These are phyloP conservation scores for Ophiodon elongatus DNA, from an alignment of 2,113 vertebrate genomes.

Conservation along the genomic window DNA sequence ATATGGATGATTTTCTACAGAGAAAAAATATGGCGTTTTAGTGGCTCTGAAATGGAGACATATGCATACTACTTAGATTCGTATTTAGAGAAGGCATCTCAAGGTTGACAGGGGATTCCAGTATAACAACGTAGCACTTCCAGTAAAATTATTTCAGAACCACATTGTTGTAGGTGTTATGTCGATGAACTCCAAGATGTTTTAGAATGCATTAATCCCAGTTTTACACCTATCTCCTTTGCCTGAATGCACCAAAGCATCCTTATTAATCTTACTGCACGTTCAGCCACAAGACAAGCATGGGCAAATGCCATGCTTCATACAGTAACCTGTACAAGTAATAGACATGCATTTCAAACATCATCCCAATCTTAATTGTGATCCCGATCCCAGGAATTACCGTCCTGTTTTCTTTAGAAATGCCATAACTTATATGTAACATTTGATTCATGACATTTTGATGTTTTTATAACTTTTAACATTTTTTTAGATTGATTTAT, in stretches of 20 bases:
- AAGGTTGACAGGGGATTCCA: conserved; percentile 53
- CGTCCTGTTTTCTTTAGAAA: background rate
- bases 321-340: background rate
- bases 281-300: background rate
- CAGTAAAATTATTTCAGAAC: conserved; percentile 30
- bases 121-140: conserved; percentile 13
- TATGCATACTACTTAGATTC: conserved; percentile 56
- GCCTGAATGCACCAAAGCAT: conserved; percentile 29
- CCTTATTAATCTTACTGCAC: conserved; percentile 32
- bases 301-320: background rate
- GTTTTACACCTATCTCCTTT: conserved; percentile 23
- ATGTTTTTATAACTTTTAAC: background rate
- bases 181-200: conserved; percentile 35
- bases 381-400: background rate
- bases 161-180: conserved; percentile 26
- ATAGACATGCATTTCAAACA: background rate
- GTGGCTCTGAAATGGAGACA: conserved; percentile 56
- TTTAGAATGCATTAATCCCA: conserved; percentile 35
- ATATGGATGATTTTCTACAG: conserved; percentile 17
- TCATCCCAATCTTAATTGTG: background rate
- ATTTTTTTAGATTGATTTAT: background rate
- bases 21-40: conserved; percentile 42
- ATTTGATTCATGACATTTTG: background rate
- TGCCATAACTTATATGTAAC: background rate
- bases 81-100: conserved; percentile 68